phyloP scores from a whole-genome alignment of 2,888 invertebrate species.

The Trissoscelio sp. region DNA sequence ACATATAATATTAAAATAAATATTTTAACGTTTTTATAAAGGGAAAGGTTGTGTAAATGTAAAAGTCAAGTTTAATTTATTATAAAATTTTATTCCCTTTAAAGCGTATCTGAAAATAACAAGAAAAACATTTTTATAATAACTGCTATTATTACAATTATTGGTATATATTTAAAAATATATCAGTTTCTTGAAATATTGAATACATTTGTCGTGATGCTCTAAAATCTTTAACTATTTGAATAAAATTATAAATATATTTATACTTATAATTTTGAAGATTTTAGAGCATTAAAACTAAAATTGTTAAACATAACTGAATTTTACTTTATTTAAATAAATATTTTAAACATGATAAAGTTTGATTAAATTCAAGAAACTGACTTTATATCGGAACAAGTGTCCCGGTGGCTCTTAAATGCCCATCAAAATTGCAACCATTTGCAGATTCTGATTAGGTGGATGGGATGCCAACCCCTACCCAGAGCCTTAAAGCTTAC shows the following conservation, averaged over 20 bases:
- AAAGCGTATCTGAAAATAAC: conserved; percentile 21
- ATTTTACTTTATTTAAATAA: not conserved
- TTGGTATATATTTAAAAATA: not conserved
- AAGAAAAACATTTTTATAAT: not conserved
- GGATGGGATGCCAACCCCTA: conserved; percentile 86
- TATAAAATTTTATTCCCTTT: conserved; percentile 5
- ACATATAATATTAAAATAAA: too few species aligned
- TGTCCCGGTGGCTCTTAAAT: conserved; percentile 56
- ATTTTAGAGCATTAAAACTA: not conserved
- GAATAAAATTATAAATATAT: not conserved
- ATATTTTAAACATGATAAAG: not conserved
- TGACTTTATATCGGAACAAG: conserved; percentile 52
- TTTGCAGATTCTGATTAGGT: conserved; percentile 74
- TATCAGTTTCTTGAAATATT: conserved; percentile 10
- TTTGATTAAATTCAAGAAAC: conserved; percentile 32
- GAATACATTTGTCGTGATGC: not conserved
- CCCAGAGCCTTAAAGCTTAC: conserved; percentile 78
- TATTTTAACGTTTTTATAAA: too few species aligned
- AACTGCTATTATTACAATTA: not conserved
- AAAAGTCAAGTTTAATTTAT: not conserved
- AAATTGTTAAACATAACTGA: not conserved
- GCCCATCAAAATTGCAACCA: conserved; percentile 42
- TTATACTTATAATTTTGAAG: not conserved
- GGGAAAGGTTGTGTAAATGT: too few species aligned
- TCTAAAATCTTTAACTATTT: not conserved